Base-by-base conservation (phyloP, 2,888 invertebrate species). In the Alitta virens region DNA sequence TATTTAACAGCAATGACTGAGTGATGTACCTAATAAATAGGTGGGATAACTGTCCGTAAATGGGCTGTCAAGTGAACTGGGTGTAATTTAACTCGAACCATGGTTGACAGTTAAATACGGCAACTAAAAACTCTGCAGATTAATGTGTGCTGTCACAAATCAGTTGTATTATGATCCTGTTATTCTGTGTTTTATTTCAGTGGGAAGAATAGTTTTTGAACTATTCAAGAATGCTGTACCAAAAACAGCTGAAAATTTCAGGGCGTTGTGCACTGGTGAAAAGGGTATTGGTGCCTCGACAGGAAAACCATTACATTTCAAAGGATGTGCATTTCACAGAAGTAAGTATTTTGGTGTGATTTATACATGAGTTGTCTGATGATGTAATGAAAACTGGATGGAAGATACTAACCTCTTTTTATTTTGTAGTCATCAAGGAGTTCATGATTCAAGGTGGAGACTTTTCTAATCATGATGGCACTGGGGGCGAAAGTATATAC, bases 271-370 rank as follows among this genome's bases (percentile, higher is more conserved):
- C 68, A 81, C 81, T n/a, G 82, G 82, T 26, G 81, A 81, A 62
- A 80, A 78, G 56, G 81, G 81, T 21, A 60, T 69, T 42, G 78
- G 80, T 67, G 26, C 25, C 38, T 57, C 72, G 50, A 74, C 72
- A 33, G 83, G 82, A 23, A 82, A 80, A 68, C 81, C 82, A 14
- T 75, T 84, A 9, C 83, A 84, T 71, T 82, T 71, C 64, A 82
- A 81, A 64, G 78, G 79, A 60, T 74, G 75, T 60, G 68, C 70
- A 9, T 80, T 82, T 65, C 82, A 82, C 68, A 69, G 82, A 74
- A 75, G 79, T 80, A 70, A 73, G 75, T 71, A 21, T 2, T 33
- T 7, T 33, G 33, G 12, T 33, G 12, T 33, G 33, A 33, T 33
- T 33, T 12, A 33, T 33, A n/a, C n/a, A 33, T 33, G 33, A 33